Conservation (phyloP, 1,140 invertebrate genomes). For the Chionoecetes opilio region DNA sequence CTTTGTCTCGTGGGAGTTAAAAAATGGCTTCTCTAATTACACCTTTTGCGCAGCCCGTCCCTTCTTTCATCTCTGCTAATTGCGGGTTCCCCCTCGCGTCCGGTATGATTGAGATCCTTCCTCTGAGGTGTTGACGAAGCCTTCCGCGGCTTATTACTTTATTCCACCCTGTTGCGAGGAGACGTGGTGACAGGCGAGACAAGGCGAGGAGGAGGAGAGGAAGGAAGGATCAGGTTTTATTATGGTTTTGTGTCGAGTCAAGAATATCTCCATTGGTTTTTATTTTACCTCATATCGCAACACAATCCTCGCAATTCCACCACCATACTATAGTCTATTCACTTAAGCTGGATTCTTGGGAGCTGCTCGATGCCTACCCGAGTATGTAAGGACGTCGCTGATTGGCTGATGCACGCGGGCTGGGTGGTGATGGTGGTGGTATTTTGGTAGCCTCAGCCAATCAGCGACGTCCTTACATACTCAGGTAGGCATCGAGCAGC, state of each 20-base stretch:
- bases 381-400: no score
- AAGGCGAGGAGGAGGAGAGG: neutral
- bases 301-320: no score
- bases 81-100: neutral
- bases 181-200: neutral
- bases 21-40: conserved; percentile 30
- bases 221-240: neutral
- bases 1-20: neutral
- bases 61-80: neutral
- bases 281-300: no score
- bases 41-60: neutral
- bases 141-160: neutral
- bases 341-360: no score
- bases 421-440: no score
- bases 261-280: neutral
- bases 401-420: no score
- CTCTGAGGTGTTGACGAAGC: conserved; percentile 15
- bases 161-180: neutral
- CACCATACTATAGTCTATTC: no score
- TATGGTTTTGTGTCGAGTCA: neutral
- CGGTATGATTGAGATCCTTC: neutral
- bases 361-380: no score
- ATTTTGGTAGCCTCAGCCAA: no score
- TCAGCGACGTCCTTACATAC: no score
- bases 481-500: no score